Evolutionary conservation across 2,888 invertebrate species (phyloP).

Genomic region (Amphipyra berbera): DNA sequence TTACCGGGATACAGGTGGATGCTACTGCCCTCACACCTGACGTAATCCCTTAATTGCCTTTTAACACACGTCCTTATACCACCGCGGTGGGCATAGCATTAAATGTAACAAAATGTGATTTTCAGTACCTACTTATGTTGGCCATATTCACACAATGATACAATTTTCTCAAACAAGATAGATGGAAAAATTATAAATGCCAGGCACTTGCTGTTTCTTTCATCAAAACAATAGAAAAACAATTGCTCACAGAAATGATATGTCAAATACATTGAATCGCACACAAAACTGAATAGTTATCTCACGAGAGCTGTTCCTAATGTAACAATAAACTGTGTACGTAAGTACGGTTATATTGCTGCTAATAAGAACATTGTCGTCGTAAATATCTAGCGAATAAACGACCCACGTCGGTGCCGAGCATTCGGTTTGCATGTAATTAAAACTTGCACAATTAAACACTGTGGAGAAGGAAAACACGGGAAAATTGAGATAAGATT

Average conservation of each 20-base stretch:
- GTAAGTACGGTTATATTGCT: constrained; percentile 56
- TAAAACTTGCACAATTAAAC: constrained; percentile 86
- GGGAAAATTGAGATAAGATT: constrained; percentile 85
- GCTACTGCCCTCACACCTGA: constrained; percentile 37
- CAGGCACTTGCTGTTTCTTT: background rate
- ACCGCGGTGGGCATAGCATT: constrained; percentile 1
- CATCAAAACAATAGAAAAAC: background rate
- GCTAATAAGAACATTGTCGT: constrained; percentile 69
- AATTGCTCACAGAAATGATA: constrained; percentile 4
- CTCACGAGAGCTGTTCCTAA: constrained; percentile 35
- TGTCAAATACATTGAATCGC: constrained; percentile 17
- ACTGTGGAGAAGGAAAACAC: constrained; percentile 80
- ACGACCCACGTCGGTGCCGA: constrained; percentile 67
- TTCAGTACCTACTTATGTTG: constrained; percentile 6
- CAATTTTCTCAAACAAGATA: too few species aligned
- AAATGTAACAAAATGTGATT: constrained; percentile 19
- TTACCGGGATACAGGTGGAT: constrained; percentile 25
- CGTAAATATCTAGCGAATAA: constrained; percentile 68
- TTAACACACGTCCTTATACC: constrained; percentile 30
- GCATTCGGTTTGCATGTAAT: constrained; percentile 83
- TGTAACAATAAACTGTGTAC: constrained; percentile 45
- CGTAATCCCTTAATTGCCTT: constrained; percentile 48
- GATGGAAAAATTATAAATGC: too few species aligned
- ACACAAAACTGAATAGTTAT: constrained; percentile 39
- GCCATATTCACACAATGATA: background rate